Conservation (phyloP, 2,797 vertebrate genomes). For the Artibeus lituratus region DNA sequence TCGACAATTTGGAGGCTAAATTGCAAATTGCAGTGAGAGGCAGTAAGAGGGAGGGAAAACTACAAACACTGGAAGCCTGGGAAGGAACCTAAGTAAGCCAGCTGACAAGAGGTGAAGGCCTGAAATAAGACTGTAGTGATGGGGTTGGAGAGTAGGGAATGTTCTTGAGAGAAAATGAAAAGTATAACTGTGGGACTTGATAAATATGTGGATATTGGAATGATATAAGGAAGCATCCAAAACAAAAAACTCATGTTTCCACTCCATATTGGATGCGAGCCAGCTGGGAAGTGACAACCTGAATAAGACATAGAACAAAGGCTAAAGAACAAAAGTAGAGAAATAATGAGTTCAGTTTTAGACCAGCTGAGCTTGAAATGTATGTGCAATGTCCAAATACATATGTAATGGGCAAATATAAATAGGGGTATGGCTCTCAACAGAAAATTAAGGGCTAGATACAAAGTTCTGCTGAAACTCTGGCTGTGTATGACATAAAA, state of each 20-base stretch:
- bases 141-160: background rate
- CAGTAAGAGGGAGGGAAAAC: background rate
- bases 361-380: background rate
- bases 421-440: background rate
- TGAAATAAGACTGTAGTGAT: background rate
- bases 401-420: background rate
- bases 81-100: background rate
- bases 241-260: background rate
- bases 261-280: background rate
- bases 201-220: background rate
- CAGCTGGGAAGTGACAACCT: background rate
- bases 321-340: background rate
- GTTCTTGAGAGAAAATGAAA: background rate
- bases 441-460: background rate
- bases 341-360: conserved; percentile 1
- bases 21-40: background rate
- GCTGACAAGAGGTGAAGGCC: background rate
- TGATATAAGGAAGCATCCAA: background rate
- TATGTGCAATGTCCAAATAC: background rate
- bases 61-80: background rate
- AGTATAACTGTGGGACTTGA: background rate
- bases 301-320: background rate
- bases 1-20: background rate
- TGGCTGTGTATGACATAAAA: background rate
- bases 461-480: background rate